Evolutionary conservation across 2,113 vertebrate genomes (phyloP).

Genomic region (Dendrocopos noguchii): DNA sequence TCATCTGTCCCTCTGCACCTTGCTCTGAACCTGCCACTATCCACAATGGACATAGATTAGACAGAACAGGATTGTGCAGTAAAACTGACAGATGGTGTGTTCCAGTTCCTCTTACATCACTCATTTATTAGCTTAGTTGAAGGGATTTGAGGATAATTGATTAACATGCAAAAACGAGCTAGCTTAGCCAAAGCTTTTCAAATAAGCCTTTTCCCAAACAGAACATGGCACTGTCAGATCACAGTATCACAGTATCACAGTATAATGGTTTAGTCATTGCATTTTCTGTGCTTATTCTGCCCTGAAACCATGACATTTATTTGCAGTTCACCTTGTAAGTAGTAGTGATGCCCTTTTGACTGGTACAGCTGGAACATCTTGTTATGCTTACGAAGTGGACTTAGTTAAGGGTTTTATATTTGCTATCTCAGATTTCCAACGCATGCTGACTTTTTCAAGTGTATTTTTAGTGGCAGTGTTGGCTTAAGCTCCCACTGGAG

Average conservation of each 20-base stretch:
- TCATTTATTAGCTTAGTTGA: conserved; percentile 28
- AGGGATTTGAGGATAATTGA: conserved; percentile 40
- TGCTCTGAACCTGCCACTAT: background rate
- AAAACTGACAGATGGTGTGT: conserved; percentile 30
- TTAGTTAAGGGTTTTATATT: background rate
- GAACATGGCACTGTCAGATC: background rate
- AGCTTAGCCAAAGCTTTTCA: conserved; percentile 20
- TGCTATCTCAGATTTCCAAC: background rate
- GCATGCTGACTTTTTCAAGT: background rate
- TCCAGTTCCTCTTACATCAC: background rate
- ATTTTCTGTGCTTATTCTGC: background rate
- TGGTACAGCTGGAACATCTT: background rate
- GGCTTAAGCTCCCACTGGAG: background rate
- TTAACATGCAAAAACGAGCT: conserved; percentile 19
- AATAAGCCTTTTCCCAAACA: background rate
- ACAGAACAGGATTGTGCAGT: background rate
- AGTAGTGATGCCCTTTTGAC: background rate
- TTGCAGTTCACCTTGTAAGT: background rate
- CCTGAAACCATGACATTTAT: background rate
- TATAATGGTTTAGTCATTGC: background rate
- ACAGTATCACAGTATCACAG: no score
- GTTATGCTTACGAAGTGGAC: background rate
- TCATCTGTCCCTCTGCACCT: background rate
- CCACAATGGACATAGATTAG: background rate
- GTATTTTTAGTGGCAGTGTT: background rate